A percentile compares a stretch with the other conserved stretches of the same genome.
Conservation (phyloP, 2,113 vertebrate genomes). For the Promerops cafer region DNA sequence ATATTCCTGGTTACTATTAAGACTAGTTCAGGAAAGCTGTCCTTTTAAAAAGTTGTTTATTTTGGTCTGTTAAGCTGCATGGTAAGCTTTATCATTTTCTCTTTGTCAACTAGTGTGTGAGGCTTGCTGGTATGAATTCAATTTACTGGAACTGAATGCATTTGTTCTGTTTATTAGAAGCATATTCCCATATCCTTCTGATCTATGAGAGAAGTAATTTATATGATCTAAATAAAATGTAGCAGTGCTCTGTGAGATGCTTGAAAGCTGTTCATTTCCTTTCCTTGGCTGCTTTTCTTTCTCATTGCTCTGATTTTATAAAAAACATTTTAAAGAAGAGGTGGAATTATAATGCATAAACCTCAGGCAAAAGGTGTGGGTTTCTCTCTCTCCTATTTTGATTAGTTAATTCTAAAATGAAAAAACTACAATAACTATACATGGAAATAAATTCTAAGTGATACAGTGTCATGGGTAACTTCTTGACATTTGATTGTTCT, state of each 20-base stretch:
- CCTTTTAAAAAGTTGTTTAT: background rate
- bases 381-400: background rate
- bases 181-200: background rate
- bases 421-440: background rate
- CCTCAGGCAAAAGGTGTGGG: background rate
- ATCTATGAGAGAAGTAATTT: slow-evolving; percentile 2
- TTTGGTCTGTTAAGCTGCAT: background rate
- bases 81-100: background rate
- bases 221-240: background rate
- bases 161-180: slow-evolving; percentile 27
- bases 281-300: background rate
- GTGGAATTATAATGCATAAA: background rate
- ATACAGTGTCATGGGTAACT: background rate
- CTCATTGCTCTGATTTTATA: background rate
- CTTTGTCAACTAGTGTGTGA: background rate
- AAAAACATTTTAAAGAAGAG: background rate
- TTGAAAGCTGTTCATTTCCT: background rate
- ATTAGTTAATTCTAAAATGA: slow-evolving; percentile 43
- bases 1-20: background rate
- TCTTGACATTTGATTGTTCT: background rate
- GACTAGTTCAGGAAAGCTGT: background rate
- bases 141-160: background rate
- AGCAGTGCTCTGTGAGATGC: background rate
- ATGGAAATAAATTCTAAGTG: slow-evolving; percentile 16
- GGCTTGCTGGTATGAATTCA: slow-evolving; percentile 11